Base-by-base conservation (phyloP, 2,797 vertebrate species). In the Smutsia gigantea region DNA sequence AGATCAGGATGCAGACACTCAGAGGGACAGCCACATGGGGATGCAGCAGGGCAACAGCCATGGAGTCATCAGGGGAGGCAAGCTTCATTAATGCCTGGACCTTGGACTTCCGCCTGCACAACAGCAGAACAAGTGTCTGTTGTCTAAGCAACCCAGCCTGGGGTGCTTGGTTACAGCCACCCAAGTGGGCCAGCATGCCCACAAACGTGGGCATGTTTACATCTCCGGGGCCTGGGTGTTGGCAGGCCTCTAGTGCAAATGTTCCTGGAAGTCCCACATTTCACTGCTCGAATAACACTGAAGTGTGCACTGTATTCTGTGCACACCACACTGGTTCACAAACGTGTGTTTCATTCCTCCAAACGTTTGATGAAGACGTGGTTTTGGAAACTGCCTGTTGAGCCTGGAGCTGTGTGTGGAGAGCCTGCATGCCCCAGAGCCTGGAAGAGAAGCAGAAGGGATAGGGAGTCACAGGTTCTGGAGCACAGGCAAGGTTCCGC, bases 381-480 rank as follows among this genome's bases (percentile, higher is more conserved):
- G 21, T 6, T 49, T 12, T 7, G 11, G 21, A 57, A 66, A 14
- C 7, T 2, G 11, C 0, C 0, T 0, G 14, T 11, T 8, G 11
- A 9, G 37, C 27, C 31, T 6, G 25, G 13, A 85, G 7, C 46
- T 46, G 46, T 11, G 46, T 46, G 46, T 46, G 46, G 46, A 11
- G 46, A 12, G 46, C 11, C 46, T 46, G 46, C 46, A 46, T 2
- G 46, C 9, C 2, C 46, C 23, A 0, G 3, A 77, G 77, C 57
- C 9, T 18, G 15, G 63, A 63, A 4, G 31, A 5, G 46, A 7
- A n/a, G 11, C 63, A 1, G 0, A 49, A 7, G 1, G 2, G 2
- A 2, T 0, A 0, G 1, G 89, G 5, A 11, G 0, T 0, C 23
- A 31, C 5, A 0, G 1, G 18, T 12, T 1, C 57, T 4, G 0